phyloP scores from a whole-genome alignment of 2,113 vertebrate species.

The Tragelaphus buxtoni region DNA sequence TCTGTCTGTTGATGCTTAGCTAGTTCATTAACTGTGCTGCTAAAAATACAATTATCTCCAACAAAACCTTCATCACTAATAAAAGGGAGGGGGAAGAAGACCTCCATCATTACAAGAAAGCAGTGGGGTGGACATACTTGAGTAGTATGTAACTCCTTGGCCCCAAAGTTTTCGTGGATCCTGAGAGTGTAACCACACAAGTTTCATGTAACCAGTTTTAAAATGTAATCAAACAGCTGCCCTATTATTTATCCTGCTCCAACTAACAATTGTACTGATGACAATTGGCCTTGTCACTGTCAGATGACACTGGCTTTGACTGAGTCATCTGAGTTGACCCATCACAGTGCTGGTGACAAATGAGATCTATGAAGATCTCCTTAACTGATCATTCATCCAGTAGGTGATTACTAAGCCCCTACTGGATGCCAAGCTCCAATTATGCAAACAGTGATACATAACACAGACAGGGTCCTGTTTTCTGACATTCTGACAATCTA shows the following conservation, averaged over 20 bases:
- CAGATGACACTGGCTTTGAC: neutral
- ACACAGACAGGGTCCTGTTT: neutral
- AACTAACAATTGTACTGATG: neutral
- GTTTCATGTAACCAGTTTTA: neutral
- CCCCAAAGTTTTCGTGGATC: constrained; percentile 8
- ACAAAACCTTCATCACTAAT: constrained; percentile 68
- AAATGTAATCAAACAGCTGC: neutral
- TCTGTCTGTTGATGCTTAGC: constrained; percentile 70
- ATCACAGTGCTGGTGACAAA: neutral
- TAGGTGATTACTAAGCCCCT: neutral
- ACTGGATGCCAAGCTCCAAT: neutral
- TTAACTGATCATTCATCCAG: neutral
- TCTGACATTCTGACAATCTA: neutral
- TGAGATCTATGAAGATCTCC: neutral
- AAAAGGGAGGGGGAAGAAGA: neutral
- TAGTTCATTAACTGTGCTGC: constrained; percentile 74
- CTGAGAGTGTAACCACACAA: neutral
- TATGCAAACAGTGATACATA: neutral
- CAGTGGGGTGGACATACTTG: constrained; percentile 21
- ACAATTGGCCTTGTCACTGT: neutral
- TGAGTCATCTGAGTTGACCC: neutral
- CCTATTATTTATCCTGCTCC: neutral
- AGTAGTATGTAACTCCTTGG: neutral
- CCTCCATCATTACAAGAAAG: constrained; percentile 40
- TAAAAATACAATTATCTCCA: constrained; percentile 75